A percentile compares a stretch with the other conserved stretches of the same genome.
Conservation (phyloP, 2,888 invertebrate species). For the Idaea biselata region DNA sequence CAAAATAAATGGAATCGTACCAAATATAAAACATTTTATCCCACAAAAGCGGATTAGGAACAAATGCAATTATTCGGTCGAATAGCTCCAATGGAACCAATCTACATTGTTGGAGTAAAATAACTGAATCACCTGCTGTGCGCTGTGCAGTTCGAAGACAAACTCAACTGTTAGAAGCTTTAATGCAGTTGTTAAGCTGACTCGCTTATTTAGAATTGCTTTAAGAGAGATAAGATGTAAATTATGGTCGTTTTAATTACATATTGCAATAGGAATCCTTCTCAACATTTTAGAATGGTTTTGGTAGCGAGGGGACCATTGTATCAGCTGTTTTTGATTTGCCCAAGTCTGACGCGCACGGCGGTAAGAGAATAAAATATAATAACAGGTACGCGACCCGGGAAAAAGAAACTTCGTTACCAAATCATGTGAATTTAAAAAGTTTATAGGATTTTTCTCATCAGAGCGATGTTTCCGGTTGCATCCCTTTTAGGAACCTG, state of each 20-base stretch:
- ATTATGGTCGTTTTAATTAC: not conserved
- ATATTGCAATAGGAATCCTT: too few species aligned
- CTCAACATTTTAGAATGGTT: too few species aligned
- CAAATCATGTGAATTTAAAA: too few species aligned
- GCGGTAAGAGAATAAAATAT: too few species aligned
- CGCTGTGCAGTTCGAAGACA: constrained; percentile 10
- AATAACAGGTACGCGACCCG: too few species aligned
- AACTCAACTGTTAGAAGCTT: constrained; percentile 19
- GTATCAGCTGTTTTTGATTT: too few species aligned
- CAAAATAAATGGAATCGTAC: not conserved
- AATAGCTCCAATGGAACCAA: constrained; percentile 29
- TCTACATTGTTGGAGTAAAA: constrained; percentile 26
- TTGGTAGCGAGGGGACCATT: too few species aligned
- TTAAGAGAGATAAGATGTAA: not conserved
- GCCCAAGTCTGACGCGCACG: too few species aligned
- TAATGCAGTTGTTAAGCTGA: constrained; percentile 10
- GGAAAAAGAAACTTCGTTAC: too few species aligned
- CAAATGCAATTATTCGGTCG: constrained; percentile 35
- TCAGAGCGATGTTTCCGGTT: too few species aligned
- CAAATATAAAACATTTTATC: constrained; percentile 7
- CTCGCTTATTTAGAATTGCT: not conserved
- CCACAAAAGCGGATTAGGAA: constrained; percentile 25
- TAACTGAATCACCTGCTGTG: constrained; percentile 23
- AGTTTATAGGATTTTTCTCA: too few species aligned
- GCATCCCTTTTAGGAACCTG: too few species aligned